phyloP scores from a whole-genome alignment of 2,113 vertebrate species.

The Pithys albifrons region DNA sequence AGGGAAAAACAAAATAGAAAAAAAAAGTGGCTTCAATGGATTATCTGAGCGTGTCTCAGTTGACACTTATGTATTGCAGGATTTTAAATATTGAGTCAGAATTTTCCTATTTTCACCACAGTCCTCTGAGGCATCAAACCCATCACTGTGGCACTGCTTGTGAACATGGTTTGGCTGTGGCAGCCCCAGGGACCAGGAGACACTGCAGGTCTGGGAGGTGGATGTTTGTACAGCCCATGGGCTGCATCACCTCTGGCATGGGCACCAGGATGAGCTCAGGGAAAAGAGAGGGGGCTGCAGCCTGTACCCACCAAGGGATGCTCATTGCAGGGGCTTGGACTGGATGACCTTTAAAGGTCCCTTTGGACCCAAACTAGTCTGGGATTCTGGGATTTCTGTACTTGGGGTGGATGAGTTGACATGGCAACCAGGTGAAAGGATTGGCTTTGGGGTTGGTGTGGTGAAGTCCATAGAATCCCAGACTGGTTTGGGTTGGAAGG shows the following conservation, averaged over 20 bases:
- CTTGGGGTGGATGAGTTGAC: neutral
- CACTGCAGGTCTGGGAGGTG: neutral
- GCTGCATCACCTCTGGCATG: neutral
- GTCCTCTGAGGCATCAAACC: no score
- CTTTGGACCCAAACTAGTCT: neutral
- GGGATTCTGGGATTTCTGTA: neutral
- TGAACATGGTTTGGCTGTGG: neutral
- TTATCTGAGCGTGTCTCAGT: neutral
- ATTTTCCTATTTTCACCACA: neutral
- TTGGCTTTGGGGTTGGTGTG: neutral
- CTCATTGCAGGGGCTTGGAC: neutral
- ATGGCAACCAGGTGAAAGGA: neutral
- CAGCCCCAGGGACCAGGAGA: neutral
- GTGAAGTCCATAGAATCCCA: neutral
- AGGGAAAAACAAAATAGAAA: neutral
- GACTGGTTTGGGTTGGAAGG: no score
- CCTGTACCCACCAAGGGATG: fast-evolving
- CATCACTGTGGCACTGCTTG: no score
- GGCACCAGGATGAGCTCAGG: neutral
- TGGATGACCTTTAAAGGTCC: neutral
- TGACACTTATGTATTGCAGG: neutral
- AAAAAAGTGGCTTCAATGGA: neutral
- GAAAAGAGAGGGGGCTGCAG: neutral
- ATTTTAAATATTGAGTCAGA: neutral
- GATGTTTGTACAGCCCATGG: fast-evolving